Conservation (phyloP, 2,888 invertebrate genomes). For the Calameuta pallipes region DNA sequence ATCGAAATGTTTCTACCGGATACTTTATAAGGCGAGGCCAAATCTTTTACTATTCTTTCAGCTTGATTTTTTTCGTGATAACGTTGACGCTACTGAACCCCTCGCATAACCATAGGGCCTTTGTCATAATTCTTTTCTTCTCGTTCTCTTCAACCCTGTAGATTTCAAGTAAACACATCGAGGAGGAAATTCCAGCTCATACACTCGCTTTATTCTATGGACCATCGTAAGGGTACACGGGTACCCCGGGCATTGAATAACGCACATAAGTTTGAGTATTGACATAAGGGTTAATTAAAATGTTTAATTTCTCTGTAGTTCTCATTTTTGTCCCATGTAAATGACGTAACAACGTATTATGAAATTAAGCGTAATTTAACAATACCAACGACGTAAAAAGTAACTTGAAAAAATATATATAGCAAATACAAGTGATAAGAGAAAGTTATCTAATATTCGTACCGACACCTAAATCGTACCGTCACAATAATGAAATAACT, state of each 20-base stretch:
- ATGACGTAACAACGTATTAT: neutral
- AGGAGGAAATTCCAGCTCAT: neutral
- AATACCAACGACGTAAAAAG: neutral
- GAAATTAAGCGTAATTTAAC: neutral
- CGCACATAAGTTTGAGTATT: neutral
- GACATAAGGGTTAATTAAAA: neutral
- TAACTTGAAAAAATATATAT: neutral
- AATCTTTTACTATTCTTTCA: constrained; percentile 41
- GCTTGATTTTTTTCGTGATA: too few species aligned
- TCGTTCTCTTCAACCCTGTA: too few species aligned
- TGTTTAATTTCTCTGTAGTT: neutral
- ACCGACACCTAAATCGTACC: too few species aligned
- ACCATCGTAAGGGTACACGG: neutral
- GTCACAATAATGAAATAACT: neutral
- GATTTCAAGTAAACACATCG: neutral
- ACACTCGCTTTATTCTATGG: neutral
- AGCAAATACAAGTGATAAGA: neutral
- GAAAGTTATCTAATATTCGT: neutral
- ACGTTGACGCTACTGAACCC: neutral
- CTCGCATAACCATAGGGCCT: neutral
- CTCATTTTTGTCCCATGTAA: neutral
- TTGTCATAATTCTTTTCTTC: neutral
- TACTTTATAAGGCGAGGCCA: constrained; percentile 34
- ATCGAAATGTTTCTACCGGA: constrained; percentile 40
- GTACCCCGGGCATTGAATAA: neutral